Evolutionary conservation across 2,797 vertebrate species (phyloP).

Genomic region (Diglossa cyanea): DNA sequence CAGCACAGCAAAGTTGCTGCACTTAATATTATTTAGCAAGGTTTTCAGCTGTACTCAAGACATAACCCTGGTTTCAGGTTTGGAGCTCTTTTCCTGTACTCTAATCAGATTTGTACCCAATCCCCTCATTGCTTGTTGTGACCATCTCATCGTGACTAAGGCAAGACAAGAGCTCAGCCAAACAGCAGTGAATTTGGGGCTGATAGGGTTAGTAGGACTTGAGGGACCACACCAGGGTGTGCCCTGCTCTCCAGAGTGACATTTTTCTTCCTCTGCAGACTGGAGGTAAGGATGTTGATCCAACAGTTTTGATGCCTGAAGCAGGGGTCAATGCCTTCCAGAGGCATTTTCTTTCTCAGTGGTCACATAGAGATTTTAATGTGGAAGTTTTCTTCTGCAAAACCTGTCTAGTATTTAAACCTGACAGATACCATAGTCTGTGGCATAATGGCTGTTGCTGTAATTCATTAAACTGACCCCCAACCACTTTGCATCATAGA

Average conservation of each 20-base stretch:
- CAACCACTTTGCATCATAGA: background rate
- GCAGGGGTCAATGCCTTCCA: background rate
- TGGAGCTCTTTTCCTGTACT: background rate
- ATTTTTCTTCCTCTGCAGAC: background rate
- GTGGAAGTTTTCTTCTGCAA: background rate
- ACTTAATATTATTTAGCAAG: background rate
- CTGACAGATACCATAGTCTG: background rate
- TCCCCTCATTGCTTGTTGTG: background rate
- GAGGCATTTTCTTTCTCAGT: background rate
- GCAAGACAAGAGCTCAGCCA: background rate
- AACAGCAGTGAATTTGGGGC: background rate
- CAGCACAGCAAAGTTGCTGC: background rate
- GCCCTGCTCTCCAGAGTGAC: background rate
- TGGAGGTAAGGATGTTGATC: background rate
- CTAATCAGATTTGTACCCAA: background rate
- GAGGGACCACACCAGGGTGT: background rate
- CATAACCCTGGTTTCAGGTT: background rate
- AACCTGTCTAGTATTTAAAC: background rate
- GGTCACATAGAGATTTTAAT: background rate
- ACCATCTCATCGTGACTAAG: background rate
- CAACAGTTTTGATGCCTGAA: background rate
- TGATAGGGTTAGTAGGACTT: background rate
- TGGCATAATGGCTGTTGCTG: background rate
- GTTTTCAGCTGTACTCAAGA: background rate
- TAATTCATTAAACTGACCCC: background rate